A percentile compares a stretch with the other conserved stretches of the same genome.
Conservation (phyloP, 1,140 invertebrate genomes). For the Papilio dardanus region DNA sequence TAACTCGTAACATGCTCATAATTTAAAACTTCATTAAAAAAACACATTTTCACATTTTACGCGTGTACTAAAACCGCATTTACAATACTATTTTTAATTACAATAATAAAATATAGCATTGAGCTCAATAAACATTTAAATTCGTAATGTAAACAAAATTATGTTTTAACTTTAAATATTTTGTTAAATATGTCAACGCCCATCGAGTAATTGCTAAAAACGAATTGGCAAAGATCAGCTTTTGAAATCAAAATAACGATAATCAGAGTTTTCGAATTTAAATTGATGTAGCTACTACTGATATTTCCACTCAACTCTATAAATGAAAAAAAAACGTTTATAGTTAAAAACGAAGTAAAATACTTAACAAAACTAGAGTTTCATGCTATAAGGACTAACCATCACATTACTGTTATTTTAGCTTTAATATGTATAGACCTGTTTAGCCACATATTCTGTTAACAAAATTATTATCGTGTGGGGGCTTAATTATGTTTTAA, state of each 20-base stretch:
- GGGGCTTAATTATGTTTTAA: no score
- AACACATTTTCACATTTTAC: slow-evolving; percentile 6
- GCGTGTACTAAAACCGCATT: neutral
- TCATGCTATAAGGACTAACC: neutral
- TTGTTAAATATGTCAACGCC: neutral
- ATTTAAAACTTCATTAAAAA: slow-evolving; percentile 42
- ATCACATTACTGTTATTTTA: no score
- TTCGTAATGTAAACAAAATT: neutral
- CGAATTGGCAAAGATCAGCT: neutral
- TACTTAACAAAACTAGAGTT: neutral
- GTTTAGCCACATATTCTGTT: no score
- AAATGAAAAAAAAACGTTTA: neutral
- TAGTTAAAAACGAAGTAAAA: neutral
- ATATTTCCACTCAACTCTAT: neutral
- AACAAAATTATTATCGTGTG: no score
- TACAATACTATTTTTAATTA: slow-evolving; percentile 1
- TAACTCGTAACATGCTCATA: slow-evolving; percentile 46
- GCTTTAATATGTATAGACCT: no score
- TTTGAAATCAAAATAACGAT: neutral
- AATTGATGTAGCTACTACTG: neutral
- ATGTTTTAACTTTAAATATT: neutral
- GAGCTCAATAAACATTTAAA: neutral
- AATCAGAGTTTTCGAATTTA: neutral
- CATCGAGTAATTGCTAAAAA: neutral
- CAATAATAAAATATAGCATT: slow-evolving; percentile 2